These are phyloP conservation scores for Ennomos erosarius DNA, from an alignment of 2,888 invertebrate genomes.

Conservation along the genomic window DNA sequence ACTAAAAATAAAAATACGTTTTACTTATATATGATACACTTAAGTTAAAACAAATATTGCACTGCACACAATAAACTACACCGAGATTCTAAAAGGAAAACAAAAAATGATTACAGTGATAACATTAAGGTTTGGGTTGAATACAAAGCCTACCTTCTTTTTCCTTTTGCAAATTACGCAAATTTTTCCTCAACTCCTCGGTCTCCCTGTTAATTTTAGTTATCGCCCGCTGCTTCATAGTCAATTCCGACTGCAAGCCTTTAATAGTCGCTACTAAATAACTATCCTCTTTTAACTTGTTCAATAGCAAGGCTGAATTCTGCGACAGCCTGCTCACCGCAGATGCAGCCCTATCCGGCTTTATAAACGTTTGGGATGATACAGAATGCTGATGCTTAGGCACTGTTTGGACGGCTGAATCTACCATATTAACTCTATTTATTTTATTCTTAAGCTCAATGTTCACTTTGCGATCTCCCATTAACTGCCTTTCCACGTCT, in stretches of 20 bases:
- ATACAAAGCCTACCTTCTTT: conserved; percentile 82
- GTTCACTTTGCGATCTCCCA: conserved; percentile 76
- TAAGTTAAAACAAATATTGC: too few relatives aligned
- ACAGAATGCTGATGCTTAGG: conserved; percentile 57
- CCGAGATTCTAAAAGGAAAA: too few relatives aligned
- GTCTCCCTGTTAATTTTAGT: conserved; percentile 90
- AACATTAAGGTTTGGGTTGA: too few relatives aligned
- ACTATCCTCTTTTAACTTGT: conserved; percentile 88
- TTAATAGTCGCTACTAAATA: conserved; percentile 92
- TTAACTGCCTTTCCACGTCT: conserved; percentile 88
- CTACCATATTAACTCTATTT: conserved; percentile 63
- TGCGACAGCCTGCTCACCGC: conserved; percentile 83
- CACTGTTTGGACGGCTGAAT: conserved; percentile 80
- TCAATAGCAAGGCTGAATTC: conserved; percentile 79
- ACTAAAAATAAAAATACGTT: conserved; percentile 54
- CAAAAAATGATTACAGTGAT: too few relatives aligned
- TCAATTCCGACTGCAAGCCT: conserved; percentile 90
- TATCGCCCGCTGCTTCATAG: conserved; percentile 90
- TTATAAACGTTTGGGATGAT: conserved; percentile 69
- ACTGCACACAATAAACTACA: too few relatives aligned
- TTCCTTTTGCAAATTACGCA: conserved; percentile 90
- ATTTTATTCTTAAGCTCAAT: conserved; percentile 84
- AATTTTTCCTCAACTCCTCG: conserved; percentile 91
- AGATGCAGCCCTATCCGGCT: conserved; percentile 70
- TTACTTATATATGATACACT: too few relatives aligned